Conservation (phyloP, 2,888 invertebrate species). For the Lasius platythorax region DNA sequence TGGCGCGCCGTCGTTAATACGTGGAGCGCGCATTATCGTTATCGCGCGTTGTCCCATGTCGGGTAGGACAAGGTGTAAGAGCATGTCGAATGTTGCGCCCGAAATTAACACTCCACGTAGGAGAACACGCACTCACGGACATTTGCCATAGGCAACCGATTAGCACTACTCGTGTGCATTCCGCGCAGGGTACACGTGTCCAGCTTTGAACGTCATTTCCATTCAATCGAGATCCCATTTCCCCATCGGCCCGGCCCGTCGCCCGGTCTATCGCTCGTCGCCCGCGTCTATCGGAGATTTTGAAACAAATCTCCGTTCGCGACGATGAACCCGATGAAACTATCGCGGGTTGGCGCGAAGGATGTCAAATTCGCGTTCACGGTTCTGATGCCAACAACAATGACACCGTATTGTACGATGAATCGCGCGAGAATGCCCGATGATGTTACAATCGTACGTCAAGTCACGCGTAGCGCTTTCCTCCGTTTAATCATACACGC, state of each 20-base stretch:
- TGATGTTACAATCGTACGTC: conserved; percentile 10
- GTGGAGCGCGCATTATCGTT: conserved; percentile 65
- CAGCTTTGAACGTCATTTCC: conserved; percentile 79
- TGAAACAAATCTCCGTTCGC: conserved; percentile 73
- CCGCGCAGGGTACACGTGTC: conserved; percentile 78
- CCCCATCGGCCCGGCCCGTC: conserved; percentile 69
- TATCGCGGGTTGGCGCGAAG: conserved; percentile 54
- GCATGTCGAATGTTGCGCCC: conserved; percentile 75
- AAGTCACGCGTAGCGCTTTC: not conserved
- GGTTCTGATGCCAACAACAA: conserved; percentile 15
- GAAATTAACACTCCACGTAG: conserved; percentile 77
- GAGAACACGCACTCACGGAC: conserved; percentile 69
- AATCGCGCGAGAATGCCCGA: not conserved
- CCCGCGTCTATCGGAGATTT: conserved; percentile 62
- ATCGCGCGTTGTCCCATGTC: conserved; percentile 64
- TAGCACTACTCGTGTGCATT: conserved; percentile 79
- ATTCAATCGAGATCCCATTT: conserved; percentile 82
- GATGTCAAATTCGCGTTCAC: conserved; percentile 60
- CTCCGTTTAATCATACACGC: not conserved
- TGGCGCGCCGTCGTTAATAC: conserved; percentile 13
- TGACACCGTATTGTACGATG: not conserved
- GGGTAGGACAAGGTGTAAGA: conserved; percentile 73
- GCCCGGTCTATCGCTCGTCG: conserved; percentile 40
- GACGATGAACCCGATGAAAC: conserved; percentile 61
- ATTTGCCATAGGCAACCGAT: conserved; percentile 77